Base-by-base conservation (phyloP, 2,888 invertebrate species). In the Periphyllus acericola region DNA sequence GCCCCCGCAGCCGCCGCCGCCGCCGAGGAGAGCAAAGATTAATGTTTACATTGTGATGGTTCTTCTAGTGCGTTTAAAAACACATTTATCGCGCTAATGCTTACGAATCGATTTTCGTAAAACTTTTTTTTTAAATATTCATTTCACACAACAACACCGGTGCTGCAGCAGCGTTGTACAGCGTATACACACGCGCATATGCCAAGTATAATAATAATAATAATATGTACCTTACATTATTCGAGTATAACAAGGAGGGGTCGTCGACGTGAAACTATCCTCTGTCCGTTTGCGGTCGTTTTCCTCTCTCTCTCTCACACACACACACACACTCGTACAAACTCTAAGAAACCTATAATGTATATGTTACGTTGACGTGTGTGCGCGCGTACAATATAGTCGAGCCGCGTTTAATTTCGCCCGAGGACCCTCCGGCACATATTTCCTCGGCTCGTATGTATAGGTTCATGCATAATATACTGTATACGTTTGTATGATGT, bases 41-140 rank as follows among this genome's bases (percentile, higher is more conserved):
- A 84, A 78, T 78, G 84, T 78, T 86, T 86, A 79, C 76, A 71
- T 79, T 79, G 76, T 52, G 66, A 52, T 52, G 85, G 68, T 85
- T 79, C 76, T 85, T 79, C 34, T 66, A 74, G 68, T 78, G 52
- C 66, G 71, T 78, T 85, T 79, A 85, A 85, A 85, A 85, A 85
- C 79, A 34, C 78, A 79, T 71, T 85, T 79, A 85, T 85, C 78
- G 78, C 52, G 78, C 78, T 79, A 68, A 76, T 66, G 76, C 76
- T 29, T 60, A 84, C 76, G 68, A 85, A 85, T 34, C 85, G 78
- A 85, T 83, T 83, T 83, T 78, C 68, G 55, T 68, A 46, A n/a
- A 32, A 36, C 32, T 60, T 55, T 71, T 19, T 72, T 83, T 52
- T 78, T n/a, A n/a, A 17, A 55, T 52, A 72, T 72, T 72, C 52